Base-by-base conservation (phyloP, 2,797 vertebrate genomes). In the Anguilla pacifica region DNA sequence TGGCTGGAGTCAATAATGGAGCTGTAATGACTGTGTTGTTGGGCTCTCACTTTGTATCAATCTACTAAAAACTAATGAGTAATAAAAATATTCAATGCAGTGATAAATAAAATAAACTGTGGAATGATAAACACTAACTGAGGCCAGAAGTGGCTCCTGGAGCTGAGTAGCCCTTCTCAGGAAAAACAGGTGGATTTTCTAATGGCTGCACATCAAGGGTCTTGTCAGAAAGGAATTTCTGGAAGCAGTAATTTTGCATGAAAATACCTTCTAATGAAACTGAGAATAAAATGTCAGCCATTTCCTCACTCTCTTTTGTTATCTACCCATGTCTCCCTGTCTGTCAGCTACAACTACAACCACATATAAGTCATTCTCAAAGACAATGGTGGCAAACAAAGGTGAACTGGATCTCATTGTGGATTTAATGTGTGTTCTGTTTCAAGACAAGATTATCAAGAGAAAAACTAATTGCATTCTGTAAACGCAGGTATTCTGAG, bases 31-130 rank as follows among this genome's bases (percentile, higher is more conserved):
- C 92, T 92, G 92, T 93, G 95, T 94, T 95, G 93, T 95, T 94
- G 91, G 88, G 93, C 94, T 94, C 95, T 96, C 95, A 94, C 95
- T 95, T 96, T 95, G 93, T 94, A 94, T 95, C 94, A 94, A 96
- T 96, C 96, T 95, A 96, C 95, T 93, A 91, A 91, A 28, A 15
- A n/a, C 92, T 95, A 93, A 96, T 97, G 95, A 95, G 96, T 97
- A 97, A 95, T 94, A 43, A 13, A 96, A 96, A 97, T 97, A 95
- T 96, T 88, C 91, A 92, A 89, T 94, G 92, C 94, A 94, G 95
- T 95, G 95, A 93, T 93, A 85, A 87, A 94, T 94, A 94, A 95
- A 96, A 96, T 96, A 95, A 96, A 96, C 94, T 93, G 91, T 89
- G 95, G 95, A 96, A 95, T 95, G 94, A 96, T 96, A 94, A 70